Percentiles rank a stretch among this genome's conserved stretches.
Evolutionary conservation across 1,140 invertebrate genomes (phyloP).

Genomic region (Drosophila dunni): DNA sequence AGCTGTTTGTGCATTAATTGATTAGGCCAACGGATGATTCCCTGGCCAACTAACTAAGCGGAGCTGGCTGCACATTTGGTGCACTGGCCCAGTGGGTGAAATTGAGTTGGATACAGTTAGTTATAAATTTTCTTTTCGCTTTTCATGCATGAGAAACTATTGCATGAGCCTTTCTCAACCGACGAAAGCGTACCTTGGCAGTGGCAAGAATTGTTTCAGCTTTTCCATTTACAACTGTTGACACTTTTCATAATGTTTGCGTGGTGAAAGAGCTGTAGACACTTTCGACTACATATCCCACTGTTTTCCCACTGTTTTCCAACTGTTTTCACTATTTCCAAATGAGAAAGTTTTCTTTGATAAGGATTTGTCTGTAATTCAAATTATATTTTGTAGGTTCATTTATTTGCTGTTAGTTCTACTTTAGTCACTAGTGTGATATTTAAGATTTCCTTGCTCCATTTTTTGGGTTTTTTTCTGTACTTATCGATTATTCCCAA

Average conservation of each 20-base stretch:
- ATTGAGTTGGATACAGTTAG: conserved; percentile 75
- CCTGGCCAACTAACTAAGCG: conserved; percentile 8
- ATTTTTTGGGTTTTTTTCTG: no score
- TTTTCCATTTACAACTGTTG: not conserved
- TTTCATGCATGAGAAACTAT: conserved; percentile 39
- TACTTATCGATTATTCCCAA: no score
- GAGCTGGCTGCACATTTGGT: conserved; percentile 74
- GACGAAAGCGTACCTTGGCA: conserved; percentile 37
- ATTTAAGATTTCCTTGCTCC: not conserved
- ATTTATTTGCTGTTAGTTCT: not conserved
- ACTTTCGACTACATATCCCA: conserved; percentile 23
- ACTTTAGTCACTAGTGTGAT: not conserved
- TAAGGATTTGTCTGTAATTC: not conserved
- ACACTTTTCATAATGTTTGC: not conserved
- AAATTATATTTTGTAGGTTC: not conserved
- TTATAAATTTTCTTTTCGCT: conserved; percentile 78
- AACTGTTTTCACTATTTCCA: conserved; percentile 7
- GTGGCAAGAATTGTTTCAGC: not conserved
- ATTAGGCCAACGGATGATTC: conserved; percentile 25
- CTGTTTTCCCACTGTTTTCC: not conserved
- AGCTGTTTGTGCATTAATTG: conserved; percentile 16
- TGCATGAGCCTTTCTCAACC: conserved; percentile 27
- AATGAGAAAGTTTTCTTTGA: conserved; percentile 4
- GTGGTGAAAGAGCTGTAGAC: conserved; percentile 32
- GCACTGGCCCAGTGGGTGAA: conserved; percentile 82